A percentile compares a stretch with the other conserved stretches of the same genome.
Evolutionary conservation across 1,140 invertebrate genomes (phyloP).

Genomic region (Drosophila athabasca): DNA sequence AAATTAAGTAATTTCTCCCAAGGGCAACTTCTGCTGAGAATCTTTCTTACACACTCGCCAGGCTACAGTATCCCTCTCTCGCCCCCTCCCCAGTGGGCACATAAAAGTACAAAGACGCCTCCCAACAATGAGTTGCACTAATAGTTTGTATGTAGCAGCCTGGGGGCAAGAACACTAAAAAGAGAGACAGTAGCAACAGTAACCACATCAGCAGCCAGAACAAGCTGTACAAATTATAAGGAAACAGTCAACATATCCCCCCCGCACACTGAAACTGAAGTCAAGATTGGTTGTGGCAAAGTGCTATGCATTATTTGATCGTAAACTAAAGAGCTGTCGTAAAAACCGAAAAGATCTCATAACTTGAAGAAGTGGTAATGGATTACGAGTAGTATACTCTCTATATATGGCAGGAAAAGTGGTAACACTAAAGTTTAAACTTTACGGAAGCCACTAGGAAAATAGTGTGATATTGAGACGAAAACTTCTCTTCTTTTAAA

Average conservation of each 20-base stretch:
- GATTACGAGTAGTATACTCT: no score
- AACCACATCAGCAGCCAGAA: slow-evolving; percentile 52
- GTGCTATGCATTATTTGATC: slow-evolving; percentile 42
- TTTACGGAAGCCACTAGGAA: no score
- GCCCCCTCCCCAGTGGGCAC: slow-evolving; percentile 38
- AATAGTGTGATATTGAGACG: no score
- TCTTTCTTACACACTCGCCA: slow-evolving; percentile 21
- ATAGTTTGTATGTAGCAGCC: slow-evolving; percentile 57
- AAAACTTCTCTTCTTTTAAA: no score
- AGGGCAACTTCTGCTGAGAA: slow-evolving; percentile 55
- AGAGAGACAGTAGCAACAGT: slow-evolving; percentile 1
- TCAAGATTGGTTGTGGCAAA: slow-evolving; percentile 25
- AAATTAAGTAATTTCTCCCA: slow-evolving; percentile 80
- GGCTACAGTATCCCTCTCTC: no score
- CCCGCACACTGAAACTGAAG: slow-evolving; percentile 33
- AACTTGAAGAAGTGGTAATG: not conserved
- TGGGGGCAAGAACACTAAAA: slow-evolving; percentile 7
- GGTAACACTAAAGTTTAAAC: no score
- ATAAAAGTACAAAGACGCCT: slow-evolving; percentile 65
- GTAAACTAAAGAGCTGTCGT: slow-evolving; percentile 23
- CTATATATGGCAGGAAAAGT: no score
- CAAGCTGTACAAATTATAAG: slow-evolving; percentile 79
- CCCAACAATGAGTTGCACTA: slow-evolving; percentile 68
- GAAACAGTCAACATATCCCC: slow-evolving; percentile 58
- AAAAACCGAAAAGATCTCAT: slow-evolving; percentile 9